Evolutionary conservation across 1,140 invertebrate genomes (phyloP).

Genomic region (Trichonephila inaurata): DNA sequence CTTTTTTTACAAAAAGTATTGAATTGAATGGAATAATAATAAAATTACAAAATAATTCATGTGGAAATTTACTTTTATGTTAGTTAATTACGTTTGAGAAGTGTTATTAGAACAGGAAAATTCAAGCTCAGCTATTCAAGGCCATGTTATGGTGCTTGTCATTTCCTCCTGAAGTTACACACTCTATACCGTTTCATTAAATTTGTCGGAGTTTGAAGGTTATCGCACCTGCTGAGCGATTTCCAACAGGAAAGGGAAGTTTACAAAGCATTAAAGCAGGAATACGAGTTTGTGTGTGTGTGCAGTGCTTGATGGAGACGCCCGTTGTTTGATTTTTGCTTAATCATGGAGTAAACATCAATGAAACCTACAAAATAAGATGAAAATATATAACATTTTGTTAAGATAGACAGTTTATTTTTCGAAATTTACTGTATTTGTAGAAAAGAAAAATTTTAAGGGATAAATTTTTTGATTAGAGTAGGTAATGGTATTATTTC

Average conservation of each 20-base stretch:
- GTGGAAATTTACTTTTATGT: too few relatives aligned
- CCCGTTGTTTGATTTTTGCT: not conserved
- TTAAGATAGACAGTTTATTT: too few relatives aligned
- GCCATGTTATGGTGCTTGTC: not conserved
- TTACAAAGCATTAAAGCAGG: not conserved
- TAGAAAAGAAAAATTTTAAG: too few relatives aligned
- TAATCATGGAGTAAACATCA: too few relatives aligned
- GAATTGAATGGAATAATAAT: too few relatives aligned
- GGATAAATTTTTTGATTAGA: too few relatives aligned
- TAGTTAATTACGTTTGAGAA: not conserved
- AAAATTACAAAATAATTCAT: too few relatives aligned
- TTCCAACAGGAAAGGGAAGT: not conserved
- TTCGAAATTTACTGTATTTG: too few relatives aligned
- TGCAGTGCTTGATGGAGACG: not conserved
- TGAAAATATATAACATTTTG: too few relatives aligned
- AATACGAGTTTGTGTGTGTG: not conserved
- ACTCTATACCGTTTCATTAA: not conserved
- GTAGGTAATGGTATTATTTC: too few relatives aligned
- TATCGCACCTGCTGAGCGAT: not conserved
- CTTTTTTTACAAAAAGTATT: too few relatives aligned
- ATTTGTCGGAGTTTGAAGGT: conserved; percentile 7
- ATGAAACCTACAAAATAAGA: too few relatives aligned
- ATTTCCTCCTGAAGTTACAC: not conserved
- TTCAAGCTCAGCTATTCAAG: not conserved
- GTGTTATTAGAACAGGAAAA: not conserved